Base-by-base conservation (phyloP, 2,113 vertebrate genomes). In the Pachyramphus minor region DNA sequence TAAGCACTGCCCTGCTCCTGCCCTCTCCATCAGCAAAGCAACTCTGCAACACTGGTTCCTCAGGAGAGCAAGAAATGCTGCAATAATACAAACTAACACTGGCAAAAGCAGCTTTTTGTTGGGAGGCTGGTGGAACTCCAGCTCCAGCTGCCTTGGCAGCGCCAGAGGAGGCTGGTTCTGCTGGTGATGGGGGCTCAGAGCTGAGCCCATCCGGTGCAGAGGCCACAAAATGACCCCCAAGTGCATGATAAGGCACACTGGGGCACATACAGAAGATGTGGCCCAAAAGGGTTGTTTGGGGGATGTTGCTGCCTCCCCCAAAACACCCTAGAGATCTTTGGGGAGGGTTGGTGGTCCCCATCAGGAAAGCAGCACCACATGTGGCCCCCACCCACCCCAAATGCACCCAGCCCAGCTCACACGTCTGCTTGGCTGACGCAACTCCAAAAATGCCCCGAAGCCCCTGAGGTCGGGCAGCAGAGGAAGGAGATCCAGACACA, bases 181-280 rank as follows among this genome's bases (percentile, higher is more conserved):
- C 31, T 27, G 8, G 30, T 5, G 13, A 27, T 7, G 24, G 62
- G 60, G 53, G 11, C 6, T 6, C 11, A 2, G 13, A 68, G 37
- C 41, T 6, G 64, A 90, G 82, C 44, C 66, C 7, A 1, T 20
- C 77, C 52, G 37, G 87, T 55, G 39, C 0, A 1, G 49, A 53
- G 59, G n/a, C 41, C 4, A 18, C 12, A 0, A 45, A 81, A 68
- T 44, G 39, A 1, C 17, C 49, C 63, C 42, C 0, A 0, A 44
- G 23, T 0, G 6, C 0, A 0, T 8, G 30, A 15, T 18, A 33
- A 67, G 30, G 63, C 79, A 60, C 30, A 9, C 12, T 1, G 1
- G 50, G 21, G 60, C 67, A 64, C 28, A 63, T 0, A 23, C 49
- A 66, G 25, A 37, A 49, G 41, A 1, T 14, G 14, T 16, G 18